Evolutionary conservation across 2,888 invertebrate species (phyloP), one percentile per base, ranked within the genome.

Genomic region (Acronicta alni): DNA sequence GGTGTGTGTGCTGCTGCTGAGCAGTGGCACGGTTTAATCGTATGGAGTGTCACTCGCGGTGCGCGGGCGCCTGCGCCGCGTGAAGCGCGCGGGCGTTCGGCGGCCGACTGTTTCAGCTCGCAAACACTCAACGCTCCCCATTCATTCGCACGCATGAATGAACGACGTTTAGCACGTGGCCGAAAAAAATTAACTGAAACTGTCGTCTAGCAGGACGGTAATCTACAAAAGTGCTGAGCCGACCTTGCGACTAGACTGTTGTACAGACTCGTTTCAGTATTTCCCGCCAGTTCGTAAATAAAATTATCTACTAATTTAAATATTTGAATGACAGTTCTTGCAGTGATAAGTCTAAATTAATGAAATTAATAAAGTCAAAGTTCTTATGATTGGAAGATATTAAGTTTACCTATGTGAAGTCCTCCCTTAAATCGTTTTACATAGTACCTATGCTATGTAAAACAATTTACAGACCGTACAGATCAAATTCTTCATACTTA

Each of bases 111-210:
- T 85, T 86, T 85, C 85, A 83, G 82, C 75, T 66, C 43, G 72
- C 66, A 57, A 72, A 67, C 51, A 54, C 60, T 68, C 67, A 67
- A 68, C 51, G 67, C 67, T 80, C 83, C 80, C 84, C 91, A 92
- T 92, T 92, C 92, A 92, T 85, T 89, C 87, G 77, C 79, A 83
- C 85, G 83, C 88, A 89, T 93, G 89, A 93, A 93, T 93, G 93
- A 89, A 88, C 84, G 83, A 86, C 74, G 80, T 69, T 77, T 70
- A 85, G 81, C 89, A 87, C 89, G 90, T 89, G 90, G 81, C 80
- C 85, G 81, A 89, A 90, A 91, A 45, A 88, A 82, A 9, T 65
- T 37, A 47, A 77, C 89, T 89, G 88, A 89, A 90, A 86, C 83
- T 78, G 71, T 77, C 71, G 78, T 72, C 75, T 78, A 80, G 43